Percentiles rank a stretch among this genome's conserved stretches.
These are phyloP conservation scores for Coronaproctus castanopsis DNA, from an alignment of 2,888 invertebrate species.

Conservation along the genomic window DNA sequence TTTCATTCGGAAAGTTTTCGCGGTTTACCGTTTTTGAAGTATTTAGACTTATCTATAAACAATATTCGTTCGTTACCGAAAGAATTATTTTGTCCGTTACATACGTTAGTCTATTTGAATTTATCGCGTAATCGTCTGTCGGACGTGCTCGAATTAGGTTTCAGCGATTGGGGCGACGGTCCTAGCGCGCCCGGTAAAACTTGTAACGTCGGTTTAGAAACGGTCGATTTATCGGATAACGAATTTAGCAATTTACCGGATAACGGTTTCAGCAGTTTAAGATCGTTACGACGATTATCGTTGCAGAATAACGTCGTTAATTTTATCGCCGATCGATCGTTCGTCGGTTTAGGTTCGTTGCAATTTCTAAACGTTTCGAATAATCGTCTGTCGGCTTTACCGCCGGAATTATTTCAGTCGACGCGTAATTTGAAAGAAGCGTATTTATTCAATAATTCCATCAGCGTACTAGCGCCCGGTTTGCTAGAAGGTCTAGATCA, in stretches of 20 bases:
- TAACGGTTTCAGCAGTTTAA: slow-evolving; percentile 58
- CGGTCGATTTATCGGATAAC: slow-evolving; percentile 61
- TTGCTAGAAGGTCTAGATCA: slow-evolving; percentile 66
- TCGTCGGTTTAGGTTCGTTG: slow-evolving; percentile 58
- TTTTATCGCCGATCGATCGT: slow-evolving; percentile 65
- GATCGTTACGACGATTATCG: slow-evolving; percentile 56
- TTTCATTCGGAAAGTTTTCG: slow-evolving; percentile 58
- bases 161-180: slow-evolving; percentile 49
- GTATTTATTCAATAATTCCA: slow-evolving; percentile 76
- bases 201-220: slow-evolving; percentile 36
- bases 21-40: slow-evolving; percentile 55
- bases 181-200: slow-evolving; percentile 43
- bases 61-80: slow-evolving; percentile 79
- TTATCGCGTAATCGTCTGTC: slow-evolving; percentile 56
- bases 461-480: slow-evolving; percentile 65
- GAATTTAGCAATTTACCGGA: slow-evolving; percentile 65
- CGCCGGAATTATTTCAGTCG: slow-evolving; percentile 60
- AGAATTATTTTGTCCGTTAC: slow-evolving; percentile 59
- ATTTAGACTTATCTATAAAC: slow-evolving; percentile 66
- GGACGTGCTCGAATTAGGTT: slow-evolving; percentile 52
- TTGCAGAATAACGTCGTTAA: slow-evolving; percentile 76
- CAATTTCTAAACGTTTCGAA: slow-evolving; percentile 73
- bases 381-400: slow-evolving; percentile 73
- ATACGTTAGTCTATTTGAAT: slow-evolving; percentile 45
- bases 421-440: slow-evolving; percentile 67